Evolutionary conservation across 2,888 invertebrate genomes (phyloP).

Genomic region (Drosophila lacicola): DNA sequence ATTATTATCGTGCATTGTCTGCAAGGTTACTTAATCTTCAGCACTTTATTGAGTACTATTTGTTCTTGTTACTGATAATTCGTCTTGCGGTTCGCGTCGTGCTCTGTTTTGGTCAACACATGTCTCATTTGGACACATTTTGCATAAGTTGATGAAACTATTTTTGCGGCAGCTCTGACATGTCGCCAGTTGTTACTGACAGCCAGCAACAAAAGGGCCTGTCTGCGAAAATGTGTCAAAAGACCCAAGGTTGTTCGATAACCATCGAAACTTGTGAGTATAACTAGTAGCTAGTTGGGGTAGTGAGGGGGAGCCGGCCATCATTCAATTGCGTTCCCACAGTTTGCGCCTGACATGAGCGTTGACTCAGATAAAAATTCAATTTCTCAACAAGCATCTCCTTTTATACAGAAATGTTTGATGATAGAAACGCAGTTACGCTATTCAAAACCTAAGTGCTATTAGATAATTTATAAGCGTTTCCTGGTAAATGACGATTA

Average conservation of each 20-base stretch:
- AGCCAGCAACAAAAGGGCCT: constrained; percentile 71
- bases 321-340: constrained; percentile 3
- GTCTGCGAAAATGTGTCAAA: constrained; percentile 39
- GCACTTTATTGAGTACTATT: not conserved
- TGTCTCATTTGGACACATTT: constrained; percentile 47
- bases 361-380: constrained; percentile 8
- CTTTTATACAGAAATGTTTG: not conserved
- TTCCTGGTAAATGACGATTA: not conserved
- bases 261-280: constrained; percentile 36
- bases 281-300: constrained; percentile 5
- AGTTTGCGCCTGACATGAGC: constrained; percentile 17
- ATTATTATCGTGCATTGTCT: too few relatives aligned
- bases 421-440: not conserved
- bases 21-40: not conserved
- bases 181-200: constrained; percentile 68
- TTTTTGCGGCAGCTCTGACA: constrained; percentile 42
- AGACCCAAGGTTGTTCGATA: constrained; percentile 45
- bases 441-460: not conserved
- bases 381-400: constrained; percentile 20
- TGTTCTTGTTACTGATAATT: constrained; percentile 19
- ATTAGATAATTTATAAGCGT: not conserved
- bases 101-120: constrained; percentile 40
- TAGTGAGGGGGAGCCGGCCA: not conserved
- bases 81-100: constrained; percentile 2
- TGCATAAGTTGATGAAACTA: constrained; percentile 70